These are phyloP conservation scores for Aphidius ervi DNA, from an alignment of 1,140 invertebrate species.

Conservation along the genomic window DNA sequence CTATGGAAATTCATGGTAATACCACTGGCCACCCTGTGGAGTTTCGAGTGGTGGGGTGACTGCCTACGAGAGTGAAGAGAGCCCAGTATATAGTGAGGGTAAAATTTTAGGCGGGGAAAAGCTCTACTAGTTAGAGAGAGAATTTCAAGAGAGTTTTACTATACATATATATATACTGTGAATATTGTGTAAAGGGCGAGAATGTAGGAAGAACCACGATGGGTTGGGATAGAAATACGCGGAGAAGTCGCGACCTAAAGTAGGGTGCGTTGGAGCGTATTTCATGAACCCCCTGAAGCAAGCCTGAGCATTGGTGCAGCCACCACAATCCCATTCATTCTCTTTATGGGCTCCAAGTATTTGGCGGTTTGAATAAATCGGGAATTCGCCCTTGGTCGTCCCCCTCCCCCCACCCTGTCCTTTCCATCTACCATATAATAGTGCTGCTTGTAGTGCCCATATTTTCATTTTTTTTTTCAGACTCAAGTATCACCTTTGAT, in stretches of 20 bases:
- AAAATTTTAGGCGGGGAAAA: constrained; percentile 3
- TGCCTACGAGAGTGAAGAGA: constrained; percentile 7
- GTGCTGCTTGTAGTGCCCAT: constrained; percentile 9
- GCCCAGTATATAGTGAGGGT: constrained; percentile 14
- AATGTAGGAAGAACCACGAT: constrained; percentile 16
- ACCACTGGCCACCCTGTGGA: constrained; percentile 39
- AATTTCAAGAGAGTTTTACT: too few relatives aligned
- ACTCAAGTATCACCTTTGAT: neutral
- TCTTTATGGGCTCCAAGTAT: constrained; percentile 50
- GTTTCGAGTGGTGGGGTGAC: constrained; percentile 20
- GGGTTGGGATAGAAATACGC: constrained; percentile 12
- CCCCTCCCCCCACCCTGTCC: neutral
- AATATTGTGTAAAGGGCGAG: constrained; percentile 10
- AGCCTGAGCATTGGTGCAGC: constrained; percentile 37
- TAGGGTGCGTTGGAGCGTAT: constrained; percentile 32
- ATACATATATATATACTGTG: too few relatives aligned
- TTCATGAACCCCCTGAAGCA: constrained; percentile 46
- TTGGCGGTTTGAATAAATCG: constrained; percentile 49
- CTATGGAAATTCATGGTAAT: constrained; percentile 54
- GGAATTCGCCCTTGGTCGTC: constrained; percentile 33
- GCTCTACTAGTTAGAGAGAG: constrained; percentile 9
- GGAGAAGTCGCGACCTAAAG: constrained; percentile 5
- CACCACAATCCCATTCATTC: constrained; percentile 47
- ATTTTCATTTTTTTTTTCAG: neutral
- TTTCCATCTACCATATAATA: neutral